Evolutionary conservation across 2,113 vertebrate species (phyloP).

Genomic region (Nycticorax nycticorax): DNA sequence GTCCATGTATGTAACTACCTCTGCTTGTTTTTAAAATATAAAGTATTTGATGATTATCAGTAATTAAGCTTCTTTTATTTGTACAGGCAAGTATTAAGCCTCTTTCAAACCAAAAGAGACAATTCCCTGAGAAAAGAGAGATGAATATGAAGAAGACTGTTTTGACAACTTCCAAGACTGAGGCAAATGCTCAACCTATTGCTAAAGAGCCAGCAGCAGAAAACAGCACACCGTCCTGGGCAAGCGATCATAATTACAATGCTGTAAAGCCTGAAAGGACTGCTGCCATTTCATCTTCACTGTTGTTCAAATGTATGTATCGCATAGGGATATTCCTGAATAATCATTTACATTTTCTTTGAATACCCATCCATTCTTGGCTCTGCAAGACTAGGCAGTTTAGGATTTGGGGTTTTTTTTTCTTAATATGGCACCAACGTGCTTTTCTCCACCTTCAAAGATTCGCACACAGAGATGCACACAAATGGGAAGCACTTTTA

Average conservation of each 20-base stretch:
- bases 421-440: background rate
- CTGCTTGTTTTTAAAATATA: background rate
- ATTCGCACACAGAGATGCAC: background rate
- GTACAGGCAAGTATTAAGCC: constrained; percentile 66
- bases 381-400: constrained; percentile 37
- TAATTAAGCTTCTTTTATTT: constrained; percentile 40
- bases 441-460: constrained; percentile 40
- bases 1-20: background rate
- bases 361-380: constrained; percentile 39
- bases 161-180: constrained; percentile 39
- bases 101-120: constrained; percentile 76
- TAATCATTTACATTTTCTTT: constrained; percentile 47
- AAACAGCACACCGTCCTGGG: constrained; percentile 79
- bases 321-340: constrained; percentile 78
- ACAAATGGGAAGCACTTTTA: background rate
- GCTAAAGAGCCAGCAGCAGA: constrained; percentile 74
- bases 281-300: constrained; percentile 82
- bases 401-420: background rate
- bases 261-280: constrained; percentile 92
- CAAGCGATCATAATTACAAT: constrained; percentile 90
- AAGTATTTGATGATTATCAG: background rate
- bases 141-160: constrained; percentile 58
- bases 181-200: constrained; percentile 48
- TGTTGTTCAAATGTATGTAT: constrained; percentile 97
- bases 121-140: constrained; percentile 73